Base-by-base conservation (phyloP, 2,113 vertebrate genomes). In the Callocephalon fimbriatum region DNA sequence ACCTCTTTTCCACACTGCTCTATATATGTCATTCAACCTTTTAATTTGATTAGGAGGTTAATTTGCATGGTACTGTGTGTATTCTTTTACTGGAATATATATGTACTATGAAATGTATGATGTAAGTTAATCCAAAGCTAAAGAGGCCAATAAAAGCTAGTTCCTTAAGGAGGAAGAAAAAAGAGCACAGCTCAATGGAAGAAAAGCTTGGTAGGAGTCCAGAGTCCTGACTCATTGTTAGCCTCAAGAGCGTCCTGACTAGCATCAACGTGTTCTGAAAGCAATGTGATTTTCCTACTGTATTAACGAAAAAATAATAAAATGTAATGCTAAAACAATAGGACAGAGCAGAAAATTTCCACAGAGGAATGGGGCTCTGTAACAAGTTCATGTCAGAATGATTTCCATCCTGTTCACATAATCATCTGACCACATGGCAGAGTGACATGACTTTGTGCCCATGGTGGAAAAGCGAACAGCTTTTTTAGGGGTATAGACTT, bases 161-260 rank as follows among this genome's bases (percentile, higher is more conserved):
- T 96, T 98, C 93, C 93, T 97, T 81, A 78, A 93, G 92, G 83
- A 96, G 93, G 81, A 81, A 86, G 77, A 89, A 95, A 95, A 95
- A 88, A 95, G 77, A 97, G 74, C 88, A 94, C 72, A 92, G 94
- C 96, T 97, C 97, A 97, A 90, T 97, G 82, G 88, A 97, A 97
- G 95, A 74, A 92, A 97, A 97, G 75, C 35, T 98, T 98, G 98
- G 96, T 96, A 86, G 58, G 89, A 97, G 95, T 97, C 98, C 98
- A 98, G 97, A 94, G 91, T 71, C 97, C 92, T 98, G 98, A 98
- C 96, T 98, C 98, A 98, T 75, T 97, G 98, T 97, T 97, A 97
- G 91, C 93, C 77, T 92, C 94, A 45, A 25, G 83, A 95, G 98
- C 96, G 89, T 98, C 97, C 94, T 94, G 94, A 96, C 98, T 98